These are phyloP conservation scores for Petaurus breviceps DNA, from an alignment of 2,113 vertebrate species.

Conservation along the genomic window DNA sequence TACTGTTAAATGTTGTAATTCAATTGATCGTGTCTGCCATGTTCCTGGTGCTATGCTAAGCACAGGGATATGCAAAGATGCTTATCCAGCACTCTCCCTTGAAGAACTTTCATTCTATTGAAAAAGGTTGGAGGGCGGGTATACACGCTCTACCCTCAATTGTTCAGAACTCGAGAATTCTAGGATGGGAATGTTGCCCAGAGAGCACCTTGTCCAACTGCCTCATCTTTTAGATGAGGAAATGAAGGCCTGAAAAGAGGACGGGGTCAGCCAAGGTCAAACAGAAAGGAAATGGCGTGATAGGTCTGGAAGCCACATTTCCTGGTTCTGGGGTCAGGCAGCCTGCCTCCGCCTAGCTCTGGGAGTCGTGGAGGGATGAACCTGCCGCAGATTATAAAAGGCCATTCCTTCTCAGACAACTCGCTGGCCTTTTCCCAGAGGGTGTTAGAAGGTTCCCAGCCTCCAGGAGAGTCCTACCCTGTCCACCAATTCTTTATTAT, in stretches of 20 bases:
- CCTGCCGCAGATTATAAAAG: background rate
- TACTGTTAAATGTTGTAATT: background rate
- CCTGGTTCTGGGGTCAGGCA: background rate
- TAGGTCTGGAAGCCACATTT: background rate
- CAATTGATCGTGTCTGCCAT: background rate
- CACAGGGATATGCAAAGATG: background rate
- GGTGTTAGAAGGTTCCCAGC: constrained; percentile 11
- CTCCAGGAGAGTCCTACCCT: background rate
- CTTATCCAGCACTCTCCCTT: background rate
- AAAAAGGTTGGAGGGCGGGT: background rate
- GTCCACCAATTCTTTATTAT: constrained; percentile 7
- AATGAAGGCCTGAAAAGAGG: background rate
- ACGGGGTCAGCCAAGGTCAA: background rate
- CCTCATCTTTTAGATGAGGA: background rate
- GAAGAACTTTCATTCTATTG: background rate
- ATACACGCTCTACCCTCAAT: background rate
- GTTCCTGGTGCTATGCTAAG: background rate
- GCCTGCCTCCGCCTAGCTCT: background rate
- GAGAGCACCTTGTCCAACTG: background rate
- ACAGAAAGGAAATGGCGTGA: background rate
- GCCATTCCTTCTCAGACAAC: background rate
- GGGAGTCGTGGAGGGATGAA: background rate
- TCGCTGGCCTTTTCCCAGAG: background rate
- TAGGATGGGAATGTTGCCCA: background rate
- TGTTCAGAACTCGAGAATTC: background rate